Evolutionary conservation across 2,797 vertebrate genomes (phyloP).

Genomic region (Enteromius radiatus): DNA sequence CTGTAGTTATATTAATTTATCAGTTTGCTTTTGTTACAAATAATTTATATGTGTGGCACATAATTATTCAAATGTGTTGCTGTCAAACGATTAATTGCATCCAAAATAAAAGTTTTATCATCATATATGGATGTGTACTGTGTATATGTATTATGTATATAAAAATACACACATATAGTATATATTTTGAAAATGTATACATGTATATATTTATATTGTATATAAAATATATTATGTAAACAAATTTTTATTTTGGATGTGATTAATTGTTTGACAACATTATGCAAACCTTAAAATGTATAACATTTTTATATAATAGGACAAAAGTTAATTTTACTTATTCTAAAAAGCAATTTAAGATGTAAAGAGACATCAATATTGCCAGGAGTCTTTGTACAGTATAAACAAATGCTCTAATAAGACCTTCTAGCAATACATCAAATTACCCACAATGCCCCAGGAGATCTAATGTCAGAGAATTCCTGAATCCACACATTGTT

Average conservation of each 20-base stretch:
- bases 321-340: background rate
- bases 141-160: no score
- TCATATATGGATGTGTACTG: no score
- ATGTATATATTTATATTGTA: no score
- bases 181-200: no score
- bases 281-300: no score
- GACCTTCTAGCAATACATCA: constrained; percentile 13
- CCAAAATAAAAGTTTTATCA: no score
- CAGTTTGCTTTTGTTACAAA: background rate
- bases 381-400: background rate
- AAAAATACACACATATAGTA: no score
- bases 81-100: no score
- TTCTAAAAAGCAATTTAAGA: background rate
- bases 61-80: background rate
- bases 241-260: no score
- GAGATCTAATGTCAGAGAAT: constrained; percentile 4
- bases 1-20: background rate
- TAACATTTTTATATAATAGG: background rate
- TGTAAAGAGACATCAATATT: constrained; percentile 6
- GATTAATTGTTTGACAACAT: no score
- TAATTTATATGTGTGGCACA: background rate
- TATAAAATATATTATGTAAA: no score
- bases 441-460: background rate
- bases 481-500: background rate
- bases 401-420: constrained; percentile 27